Conservation (phyloP, 2,797 vertebrate species). For the Acanthurus leucopareius region DNA sequence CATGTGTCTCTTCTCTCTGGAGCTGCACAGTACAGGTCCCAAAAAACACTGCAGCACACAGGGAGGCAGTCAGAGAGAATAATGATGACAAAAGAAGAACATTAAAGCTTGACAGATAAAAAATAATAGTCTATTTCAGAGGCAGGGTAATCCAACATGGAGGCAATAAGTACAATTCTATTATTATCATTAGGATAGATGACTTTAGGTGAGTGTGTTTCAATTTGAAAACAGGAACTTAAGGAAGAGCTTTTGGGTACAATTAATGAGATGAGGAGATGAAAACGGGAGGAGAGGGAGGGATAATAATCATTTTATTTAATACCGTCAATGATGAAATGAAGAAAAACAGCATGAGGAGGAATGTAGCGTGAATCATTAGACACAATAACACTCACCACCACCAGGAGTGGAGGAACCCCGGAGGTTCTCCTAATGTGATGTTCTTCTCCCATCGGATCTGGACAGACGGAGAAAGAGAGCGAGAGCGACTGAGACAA, state of each 20-base stretch:
- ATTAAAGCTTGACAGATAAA: constrained; percentile 1
- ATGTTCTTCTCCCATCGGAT: constrained; percentile 99
- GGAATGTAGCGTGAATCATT: constrained; percentile 25
- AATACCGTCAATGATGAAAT: constrained; percentile 36
- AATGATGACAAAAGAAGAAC: constrained; percentile 4
- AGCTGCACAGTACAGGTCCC: constrained; percentile 96
- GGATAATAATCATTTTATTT: constrained; percentile 28
- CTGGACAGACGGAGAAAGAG: constrained; percentile 75
- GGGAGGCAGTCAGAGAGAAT: constrained; percentile 10
- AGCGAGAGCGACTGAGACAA: constrained; percentile 24
- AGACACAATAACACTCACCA: constrained; percentile 90
- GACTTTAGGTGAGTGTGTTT: constrained; percentile 6
- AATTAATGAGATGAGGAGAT: constrained; percentile 43
- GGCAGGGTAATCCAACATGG: constrained; percentile 24
- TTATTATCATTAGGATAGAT: constrained; percentile 31
- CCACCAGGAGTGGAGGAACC: constrained; percentile 99
- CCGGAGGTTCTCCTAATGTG: constrained; percentile 97
- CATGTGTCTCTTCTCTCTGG: constrained; percentile 95
- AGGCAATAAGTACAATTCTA: constrained; percentile 24
- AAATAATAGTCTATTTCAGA: constrained; percentile 22
- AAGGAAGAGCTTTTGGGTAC: constrained; percentile 34
- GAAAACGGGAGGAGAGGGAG: constrained; percentile 20
- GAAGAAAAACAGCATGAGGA: constrained; percentile 32
- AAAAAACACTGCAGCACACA: constrained; percentile 90
- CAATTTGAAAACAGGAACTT: constrained; percentile 26